Percentiles rank a stretch among this genome's conserved stretches.
Evolutionary conservation across 2,113 vertebrate genomes (phyloP).

Genomic region (Recurvirostra avosetta): DNA sequence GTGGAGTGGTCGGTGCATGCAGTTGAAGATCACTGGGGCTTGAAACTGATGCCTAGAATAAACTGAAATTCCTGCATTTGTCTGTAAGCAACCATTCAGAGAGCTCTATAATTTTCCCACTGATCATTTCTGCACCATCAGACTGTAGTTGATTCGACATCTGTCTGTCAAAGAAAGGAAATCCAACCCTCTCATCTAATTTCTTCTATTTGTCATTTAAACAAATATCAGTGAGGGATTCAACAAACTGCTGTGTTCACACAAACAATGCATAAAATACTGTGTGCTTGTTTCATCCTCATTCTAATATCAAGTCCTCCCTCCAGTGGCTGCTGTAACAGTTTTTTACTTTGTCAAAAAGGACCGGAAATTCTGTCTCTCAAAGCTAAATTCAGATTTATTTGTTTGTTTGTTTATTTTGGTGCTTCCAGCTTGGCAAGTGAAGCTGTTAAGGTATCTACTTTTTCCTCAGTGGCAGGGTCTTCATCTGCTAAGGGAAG

Average conservation of each 20-base stretch:
- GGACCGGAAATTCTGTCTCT: not conserved
- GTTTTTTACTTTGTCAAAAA: conserved; percentile 2
- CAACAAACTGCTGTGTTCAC: conserved; percentile 33
- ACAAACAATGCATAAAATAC: conserved; percentile 21
- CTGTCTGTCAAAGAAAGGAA: conserved; percentile 40
- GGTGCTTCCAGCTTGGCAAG: not conserved
- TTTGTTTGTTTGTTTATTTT: not conserved
- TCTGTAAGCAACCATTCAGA: not conserved
- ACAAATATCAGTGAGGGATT: conserved; percentile 38
- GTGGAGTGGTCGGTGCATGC: not conserved
- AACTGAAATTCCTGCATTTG: not conserved
- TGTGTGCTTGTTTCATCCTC: conserved; percentile 42
- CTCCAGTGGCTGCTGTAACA: conserved; percentile 66
- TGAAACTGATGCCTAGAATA: not conserved
- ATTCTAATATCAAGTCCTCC: conserved; percentile 58
- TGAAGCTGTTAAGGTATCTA: not conserved
- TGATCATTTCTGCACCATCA: conserved; percentile 33
- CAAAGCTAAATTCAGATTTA: not conserved
- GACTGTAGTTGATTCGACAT: conserved; percentile 4
- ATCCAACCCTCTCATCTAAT: conserved; percentile 15
- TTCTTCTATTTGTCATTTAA: conserved; percentile 60
- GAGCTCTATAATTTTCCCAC: conserved; percentile 24
- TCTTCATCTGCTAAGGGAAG: not conserved
- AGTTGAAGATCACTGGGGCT: not conserved
- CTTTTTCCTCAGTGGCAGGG: not conserved